Base-by-base conservation (phyloP, 1,140 invertebrate species). In the Neotoxoptera formosana region DNA sequence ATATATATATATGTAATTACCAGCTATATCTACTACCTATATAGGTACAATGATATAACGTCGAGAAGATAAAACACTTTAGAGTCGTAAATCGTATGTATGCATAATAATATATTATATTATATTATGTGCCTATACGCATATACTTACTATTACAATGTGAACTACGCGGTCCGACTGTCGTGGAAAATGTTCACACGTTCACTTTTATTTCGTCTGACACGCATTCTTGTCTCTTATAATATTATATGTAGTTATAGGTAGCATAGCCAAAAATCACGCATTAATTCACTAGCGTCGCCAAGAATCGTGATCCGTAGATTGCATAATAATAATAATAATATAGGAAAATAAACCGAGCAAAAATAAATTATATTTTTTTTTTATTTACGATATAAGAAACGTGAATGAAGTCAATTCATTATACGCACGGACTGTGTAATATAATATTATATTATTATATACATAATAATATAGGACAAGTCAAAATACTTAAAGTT, bases 301-400 rank as follows among this genome's bases (percentile, higher is more conserved):
- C 91, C 91, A 86, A 93, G n/a, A 93, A 93, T 84, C 76, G 91
- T 93, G 76, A 93, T 93, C 14, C 76, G n/a, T 41, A 86, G 2
- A 51, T 93, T 93, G 48, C 91, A 36, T 84, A 93, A 93, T 56
- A 93, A 84, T 92, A 84, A 41, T 41, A 41, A 41, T 41, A 41
- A 41, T 41, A 4, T 41, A 34, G 81, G 14, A 93, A 93, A 81
- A 93, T 84, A 86, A 92, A 23, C 34, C 34, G 7, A 53, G 17
- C 23, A 53, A 93, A 84, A 93, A 76, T 81, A 91, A 91, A 81
- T 47, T n/a, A 81, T 30, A 17, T 83, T 17, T 20, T 81, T 76
- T 51, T 23, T 81, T 51, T 21, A 92, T 91, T 48, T 34, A 91
- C 20, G n/a, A 47, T 92, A 51, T 48, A 34, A 21, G 76, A 83